Evolutionary conservation across 2,797 vertebrate species (phyloP), one percentile per base, ranked within the genome.

Genomic region (Kryptolebias ocellatus): DNA sequence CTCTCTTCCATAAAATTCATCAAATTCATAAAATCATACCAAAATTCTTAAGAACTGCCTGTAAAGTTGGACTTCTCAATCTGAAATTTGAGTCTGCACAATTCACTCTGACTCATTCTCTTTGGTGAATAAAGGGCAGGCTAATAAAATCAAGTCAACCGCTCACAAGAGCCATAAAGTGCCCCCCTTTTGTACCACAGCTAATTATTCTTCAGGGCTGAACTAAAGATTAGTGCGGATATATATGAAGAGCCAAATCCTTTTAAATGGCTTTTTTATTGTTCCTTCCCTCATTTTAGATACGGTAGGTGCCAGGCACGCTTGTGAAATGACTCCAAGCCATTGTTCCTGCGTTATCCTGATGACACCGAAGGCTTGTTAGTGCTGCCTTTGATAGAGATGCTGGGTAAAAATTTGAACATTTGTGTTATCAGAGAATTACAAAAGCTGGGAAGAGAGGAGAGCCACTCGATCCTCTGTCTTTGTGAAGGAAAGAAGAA

Each of bases 181-280:
- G 82, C 84, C 83, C 46, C 37, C 68, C 91, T 85, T 93, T 93
- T 92, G 85, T 90, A 82, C 70, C 17, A 0, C 16, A 60, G 73
- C 87, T 90, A 90, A 92, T 93, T 89, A 88, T 92, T 91, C 89
- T 83, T 77, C 76, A 50, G 70, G 72, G 82, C 80, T 70, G 72
- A 72, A 86, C 79, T 84, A 87, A 90, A 92, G 91, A 94, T 94
- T 86, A 91, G 66, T 67, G 62, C 29, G 61, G 81, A 88, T 86
- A 86, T 83, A 81, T 82, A 72, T 79, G 85, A 88, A 80, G 82
- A 82, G 84, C 78, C 77, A 92, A 92, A 93, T 92, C 90, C 86
- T 89, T 34, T 92, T 90, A 93, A 94, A 93, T 87, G 79, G 79
- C 70, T 92, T 80, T 78, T 79, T 83, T 64, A 88, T 91, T 93